Base-by-base conservation (phyloP, 2,797 vertebrate genomes). In the Choloepus didactylus region DNA sequence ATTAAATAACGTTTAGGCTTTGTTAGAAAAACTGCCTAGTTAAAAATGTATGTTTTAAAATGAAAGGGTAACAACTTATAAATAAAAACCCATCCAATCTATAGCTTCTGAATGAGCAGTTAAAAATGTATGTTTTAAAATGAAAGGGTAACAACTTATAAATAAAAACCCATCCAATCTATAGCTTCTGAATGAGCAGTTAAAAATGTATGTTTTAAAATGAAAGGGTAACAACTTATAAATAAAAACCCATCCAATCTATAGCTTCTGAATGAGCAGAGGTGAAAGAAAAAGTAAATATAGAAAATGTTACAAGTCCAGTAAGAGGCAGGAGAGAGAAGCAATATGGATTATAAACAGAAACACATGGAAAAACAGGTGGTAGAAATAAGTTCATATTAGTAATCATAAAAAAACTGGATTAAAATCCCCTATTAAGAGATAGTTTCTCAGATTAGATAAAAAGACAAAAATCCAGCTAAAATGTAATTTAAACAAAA, bases 401-500 rank as follows among this genome's bases (percentile, higher is more conserved):
- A 38, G 49, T 41, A n/a, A 83, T 31, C 41, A 49, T 44, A 69
- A 59, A 84, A 83, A 70, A 80, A 70, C 44, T 59, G 7, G 21
- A 88, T 80, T 90, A 89, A 94, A 93, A 75, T 93, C 18, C 46
- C 7, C 59, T 41, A 54, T 41, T 75, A 44, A 67, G 79, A 54
- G 38, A 73, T 18, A 73, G 54, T 60, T 49, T 88, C 27, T 94
- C 29, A 27, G 25, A 15, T 19, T 84, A 16, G 14, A 23, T 79
- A 76, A 77, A 75, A 75, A 12, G 6, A 51, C n/a, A 49, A 60
- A 73, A 81, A 12, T 44, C 29, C 46, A 70, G 60, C n/a, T 77
- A 72, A 49, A 9, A 77, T 46, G 56, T 11, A 80, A 60, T 72
- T 46, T 54, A 87, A 85, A 69, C 46, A 89, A 59, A 83, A 51